Conservation (phyloP, 2,797 vertebrate genomes). For the Threskiornis aethiopicus region DNA sequence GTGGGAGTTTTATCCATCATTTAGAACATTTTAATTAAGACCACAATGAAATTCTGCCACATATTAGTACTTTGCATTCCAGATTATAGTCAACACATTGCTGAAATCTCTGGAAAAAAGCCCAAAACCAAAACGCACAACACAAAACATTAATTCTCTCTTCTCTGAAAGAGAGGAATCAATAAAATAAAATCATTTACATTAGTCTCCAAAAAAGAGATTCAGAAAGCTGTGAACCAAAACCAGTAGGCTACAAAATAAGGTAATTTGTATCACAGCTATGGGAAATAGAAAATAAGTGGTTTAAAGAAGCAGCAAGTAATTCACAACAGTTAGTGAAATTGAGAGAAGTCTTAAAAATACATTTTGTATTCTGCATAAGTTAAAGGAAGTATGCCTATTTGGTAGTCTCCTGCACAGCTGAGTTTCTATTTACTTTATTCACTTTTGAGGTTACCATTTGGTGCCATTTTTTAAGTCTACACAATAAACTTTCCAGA, state of each 20-base stretch:
- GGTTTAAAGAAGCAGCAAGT: background rate
- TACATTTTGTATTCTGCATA: background rate
- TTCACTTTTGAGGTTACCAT: background rate
- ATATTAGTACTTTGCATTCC: background rate
- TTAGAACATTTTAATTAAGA: background rate
- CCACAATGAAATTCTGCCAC: background rate
- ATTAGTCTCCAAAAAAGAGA: background rate
- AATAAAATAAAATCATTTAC: background rate
- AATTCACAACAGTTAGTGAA: background rate
- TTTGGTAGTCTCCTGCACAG: background rate
- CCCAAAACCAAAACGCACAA: no score
- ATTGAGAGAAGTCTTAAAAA: background rate
- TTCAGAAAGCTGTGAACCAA: background rate
- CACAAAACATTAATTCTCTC: background rate
- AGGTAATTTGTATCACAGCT: background rate
- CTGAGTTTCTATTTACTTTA: background rate
- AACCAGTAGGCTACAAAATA: background rate
- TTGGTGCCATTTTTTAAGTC: background rate
- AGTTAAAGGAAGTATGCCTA: background rate
- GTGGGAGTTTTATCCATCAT: background rate
- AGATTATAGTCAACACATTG: background rate
- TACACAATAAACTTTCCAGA: background rate
- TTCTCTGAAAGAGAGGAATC: background rate
- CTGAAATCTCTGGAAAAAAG: background rate
- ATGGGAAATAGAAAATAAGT: background rate